Evolutionary conservation across 53 echinoderm and acorn worm species (phyloP), one percentile per base, ranked within the genome.

Genomic region (Astropecten irregularis): DNA sequence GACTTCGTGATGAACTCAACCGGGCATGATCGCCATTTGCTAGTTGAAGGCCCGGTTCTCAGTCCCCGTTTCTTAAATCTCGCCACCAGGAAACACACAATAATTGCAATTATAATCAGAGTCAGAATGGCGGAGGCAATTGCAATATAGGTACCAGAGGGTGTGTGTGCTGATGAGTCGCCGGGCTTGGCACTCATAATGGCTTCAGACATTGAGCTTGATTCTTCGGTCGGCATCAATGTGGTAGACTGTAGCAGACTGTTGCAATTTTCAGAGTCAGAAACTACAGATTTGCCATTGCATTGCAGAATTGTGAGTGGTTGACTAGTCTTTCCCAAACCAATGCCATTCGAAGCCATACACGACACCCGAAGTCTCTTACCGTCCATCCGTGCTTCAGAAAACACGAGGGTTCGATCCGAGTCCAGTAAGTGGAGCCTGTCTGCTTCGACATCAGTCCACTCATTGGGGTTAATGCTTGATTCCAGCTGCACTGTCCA

Each of bases 341-440:
- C 58, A 28, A 74, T 56, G 57, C 9, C 40, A 18, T 74, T 74
- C 8, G 56, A 39, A 39, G 58, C 74, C 51, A 57, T 56, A 40
- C 74, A 74, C n/a, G 74, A 15, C 4, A 40, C 56, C 4, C 25
- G 25, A 0, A 56, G 15, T 20, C 57, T 15, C 39, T 6, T 33
- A 15, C 74, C 39, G 26, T 8, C 40, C 40, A 32, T 32, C 2
- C 21, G 18, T 4, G 15, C 29, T 25, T 19, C 0, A 6, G 71
- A 19, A 18, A 52, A 26, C 4, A 1, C 16, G 6, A 69, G 28
- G 5, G 69, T 69, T 26, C 29, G 14, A 18, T 30, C 49, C 29
- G 8, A 30, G 51, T 53, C 52, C 21, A 30, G 8, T 23, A 35
- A 9, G 2, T 34, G 9, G 13, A 29, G 3, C 9, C 51, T 31